Percentiles rank a stretch among this genome's conserved stretches.
Conservation (phyloP, 2,113 vertebrate species). For the Balaeniceps rex region DNA sequence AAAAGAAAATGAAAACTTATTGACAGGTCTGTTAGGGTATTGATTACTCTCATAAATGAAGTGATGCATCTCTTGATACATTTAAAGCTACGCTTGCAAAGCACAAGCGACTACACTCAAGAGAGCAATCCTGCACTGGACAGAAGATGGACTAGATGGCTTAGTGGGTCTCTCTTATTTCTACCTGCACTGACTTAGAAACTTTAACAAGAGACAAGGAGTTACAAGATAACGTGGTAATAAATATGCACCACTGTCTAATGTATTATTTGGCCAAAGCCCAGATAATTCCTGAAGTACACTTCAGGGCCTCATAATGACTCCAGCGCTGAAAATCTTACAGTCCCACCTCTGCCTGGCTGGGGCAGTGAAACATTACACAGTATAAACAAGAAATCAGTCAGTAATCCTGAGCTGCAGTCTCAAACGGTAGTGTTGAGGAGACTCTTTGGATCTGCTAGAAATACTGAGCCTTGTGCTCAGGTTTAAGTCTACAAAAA, state of each 20-base stretch:
- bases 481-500: neutral
- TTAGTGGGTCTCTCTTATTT: neutral
- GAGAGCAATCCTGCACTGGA: neutral
- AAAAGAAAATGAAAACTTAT: slow-evolving; percentile 18
- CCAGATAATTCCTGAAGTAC: slow-evolving; percentile 8
- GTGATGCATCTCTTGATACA: neutral
- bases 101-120: neutral
- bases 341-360: neutral
- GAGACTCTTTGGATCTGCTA: neutral
- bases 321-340: neutral
- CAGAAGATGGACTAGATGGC: neutral
- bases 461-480: neutral
- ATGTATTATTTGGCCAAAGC: slow-evolving; percentile 4
- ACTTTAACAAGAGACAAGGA: neutral
- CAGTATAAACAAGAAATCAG: neutral
- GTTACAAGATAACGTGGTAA: neutral
- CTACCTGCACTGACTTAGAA: neutral
- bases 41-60: neutral
- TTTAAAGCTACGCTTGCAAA: neutral
- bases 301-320: neutral
- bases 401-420: neutral
- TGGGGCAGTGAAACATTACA: neutral
- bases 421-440: neutral
- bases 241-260: neutral
- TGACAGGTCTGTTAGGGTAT: neutral